Base-by-base conservation (phyloP, 2,797 vertebrate species). In the Microctenopoma stevenorrisi region DNA sequence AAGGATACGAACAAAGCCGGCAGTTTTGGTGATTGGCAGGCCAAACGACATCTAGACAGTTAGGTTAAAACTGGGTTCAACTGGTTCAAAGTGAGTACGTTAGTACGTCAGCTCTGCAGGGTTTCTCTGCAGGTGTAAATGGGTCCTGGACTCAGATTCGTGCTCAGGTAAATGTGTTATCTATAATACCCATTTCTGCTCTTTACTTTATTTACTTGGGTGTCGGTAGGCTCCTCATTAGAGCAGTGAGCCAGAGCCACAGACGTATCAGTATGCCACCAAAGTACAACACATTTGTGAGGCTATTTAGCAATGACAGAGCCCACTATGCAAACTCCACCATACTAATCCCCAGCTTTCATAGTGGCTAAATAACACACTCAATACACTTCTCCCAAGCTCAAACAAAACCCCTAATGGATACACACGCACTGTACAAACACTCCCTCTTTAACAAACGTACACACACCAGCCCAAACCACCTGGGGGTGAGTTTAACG, bases 401-500 rank as follows among this genome's bases (percentile, higher is more conserved):
- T 82, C 82, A 90, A 84, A 90, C 83, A 88, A 22, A 60, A 74
- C 81, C 60, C 76, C 73, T 68, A 62, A 85, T 83, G 73, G 70
- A 81, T 51, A 78, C 57, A 49, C 64, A 78, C 22, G 22, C 72
- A 75, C 82, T 68, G 52, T 57, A 33, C 81, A 87, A 81, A 88
- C 83, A 88, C 68, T 74, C 12, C 78, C 64, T 78, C 63, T 51
- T 76, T 56, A 18, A 48, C 64, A 76, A 74, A 86, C 56, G 49
- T 15, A 58, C 66, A 86, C 78, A 86, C 75, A 71, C 68, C 54
- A 42, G 74, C 61, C 65, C 71, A 84, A 84, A 78, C 75, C 71
- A 87, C 87, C 86, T 79, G 60, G 35, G 64, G 87, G 76, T 25
- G 84, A 86, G 73, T 90, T 86, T 84, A 92, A 92, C 82, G 81